These are phyloP conservation scores for Sterrhoptilus dennistouni DNA, from an alignment of 2,113 vertebrate genomes.

Conservation along the genomic window DNA sequence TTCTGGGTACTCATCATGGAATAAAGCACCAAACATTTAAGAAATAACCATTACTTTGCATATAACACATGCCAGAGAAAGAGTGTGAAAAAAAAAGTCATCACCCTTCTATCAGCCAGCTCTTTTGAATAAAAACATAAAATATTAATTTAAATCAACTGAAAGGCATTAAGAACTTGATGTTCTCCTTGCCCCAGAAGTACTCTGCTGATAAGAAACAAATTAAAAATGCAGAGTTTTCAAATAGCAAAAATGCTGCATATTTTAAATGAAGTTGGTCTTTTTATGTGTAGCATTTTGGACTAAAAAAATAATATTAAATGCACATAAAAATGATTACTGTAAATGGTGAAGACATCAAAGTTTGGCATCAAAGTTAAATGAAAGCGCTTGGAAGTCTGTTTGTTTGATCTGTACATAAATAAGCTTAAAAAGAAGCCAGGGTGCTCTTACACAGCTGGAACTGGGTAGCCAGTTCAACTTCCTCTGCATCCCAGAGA, in stretches of 20 bases:
- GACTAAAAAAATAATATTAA: conserved; percentile 14
- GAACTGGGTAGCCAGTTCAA: not conserved
- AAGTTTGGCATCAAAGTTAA: conserved; percentile 47
- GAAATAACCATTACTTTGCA: conserved; percentile 2
- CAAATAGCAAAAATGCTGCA: conserved; percentile 7
- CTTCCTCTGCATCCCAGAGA: not conserved
- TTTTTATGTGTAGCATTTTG: conserved; percentile 33
- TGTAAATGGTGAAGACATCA: conserved; percentile 42
- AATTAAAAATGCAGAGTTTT: conserved; percentile 60
- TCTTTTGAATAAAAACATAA: conserved; percentile 47
- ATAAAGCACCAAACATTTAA: not conserved
- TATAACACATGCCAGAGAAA: not conserved
- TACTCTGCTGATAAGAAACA: conserved; percentile 60
- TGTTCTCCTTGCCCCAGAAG: conserved; percentile 53
- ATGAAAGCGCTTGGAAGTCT: conserved; percentile 35
- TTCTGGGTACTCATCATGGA: not conserved
- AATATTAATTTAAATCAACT: conserved; percentile 53
- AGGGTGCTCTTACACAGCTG: not conserved
- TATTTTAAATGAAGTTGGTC: conserved; percentile 36
- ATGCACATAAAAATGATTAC: conserved; percentile 45
- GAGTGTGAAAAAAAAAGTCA: conserved; percentile 12
- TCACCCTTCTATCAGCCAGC: not conserved
- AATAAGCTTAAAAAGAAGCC: conserved; percentile 45
- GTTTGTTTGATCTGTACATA: conserved; percentile 45
- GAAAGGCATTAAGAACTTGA: conserved; percentile 50